A percentile compares a stretch with the other conserved stretches of the same genome.
Conservation (phyloP, 2,888 invertebrate genomes). For the Cancer borealis region DNA sequence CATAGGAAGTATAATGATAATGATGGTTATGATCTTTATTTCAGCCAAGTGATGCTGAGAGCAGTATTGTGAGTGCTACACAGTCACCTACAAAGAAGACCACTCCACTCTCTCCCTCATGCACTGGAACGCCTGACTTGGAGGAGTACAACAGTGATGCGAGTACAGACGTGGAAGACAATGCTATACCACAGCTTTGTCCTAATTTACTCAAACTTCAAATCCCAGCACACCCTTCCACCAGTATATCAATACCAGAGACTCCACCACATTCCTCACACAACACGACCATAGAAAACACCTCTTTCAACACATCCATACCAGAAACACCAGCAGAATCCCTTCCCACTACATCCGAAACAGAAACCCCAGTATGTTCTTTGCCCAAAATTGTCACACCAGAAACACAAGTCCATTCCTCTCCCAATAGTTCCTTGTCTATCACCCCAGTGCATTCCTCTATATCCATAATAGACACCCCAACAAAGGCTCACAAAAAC, state of each 20-base stretch:
- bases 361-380: not conserved
- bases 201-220: not conserved
- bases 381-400: not conserved
- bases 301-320: conserved; percentile 1
- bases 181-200: not conserved
- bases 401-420: not conserved
- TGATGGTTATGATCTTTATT: not conserved
- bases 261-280: not conserved
- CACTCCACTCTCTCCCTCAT: not conserved
- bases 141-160: conserved; percentile 64
- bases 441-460: not conserved
- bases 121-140: not conserved
- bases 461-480: not conserved
- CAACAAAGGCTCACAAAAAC: not conserved
- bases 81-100: not conserved
- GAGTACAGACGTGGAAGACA: conserved; percentile 65
- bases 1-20: too few relatives aligned
- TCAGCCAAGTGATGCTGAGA: conserved; percentile 18
- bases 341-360: not conserved
- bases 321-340: not conserved
- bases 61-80: conserved; percentile 10
- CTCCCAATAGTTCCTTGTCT: not conserved
- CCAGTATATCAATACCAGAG: not conserved
- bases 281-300: not conserved
- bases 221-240: not conserved